phyloP scores from a whole-genome alignment of 1,140 invertebrate genomes.

The Drosophila ogumai region DNA sequence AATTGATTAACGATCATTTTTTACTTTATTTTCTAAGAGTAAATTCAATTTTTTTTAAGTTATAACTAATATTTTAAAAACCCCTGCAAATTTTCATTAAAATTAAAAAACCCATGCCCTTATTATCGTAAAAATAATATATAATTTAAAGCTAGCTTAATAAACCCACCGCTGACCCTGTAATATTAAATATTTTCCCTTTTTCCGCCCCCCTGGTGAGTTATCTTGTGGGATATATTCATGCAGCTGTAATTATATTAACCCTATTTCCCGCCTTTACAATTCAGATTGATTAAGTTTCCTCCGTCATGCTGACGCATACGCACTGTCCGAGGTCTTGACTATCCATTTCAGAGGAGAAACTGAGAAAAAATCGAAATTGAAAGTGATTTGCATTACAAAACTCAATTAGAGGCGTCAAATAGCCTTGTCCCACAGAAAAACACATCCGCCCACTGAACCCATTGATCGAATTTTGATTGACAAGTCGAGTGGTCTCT shows the following conservation, averaged over 20 bases:
- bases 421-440: constrained; percentile 51
- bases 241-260: constrained; percentile 31
- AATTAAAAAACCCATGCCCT: not conserved
- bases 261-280: constrained; percentile 46
- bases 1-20: not conserved
- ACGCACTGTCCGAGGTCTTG: constrained; percentile 34
- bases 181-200: constrained; percentile 13
- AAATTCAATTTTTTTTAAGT: no score
- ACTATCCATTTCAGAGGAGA: constrained; percentile 39
- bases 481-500: constrained; percentile 39
- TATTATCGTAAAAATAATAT: not conserved
- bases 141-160: constrained; percentile 2
- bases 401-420: constrained; percentile 56
- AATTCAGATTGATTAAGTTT: constrained; percentile 42
- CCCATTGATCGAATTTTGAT: constrained; percentile 54
- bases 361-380: constrained; percentile 31
- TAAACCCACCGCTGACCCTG: constrained; percentile 8
- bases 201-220: constrained; percentile 3
- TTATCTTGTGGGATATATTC: constrained; percentile 14
- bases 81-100: not conserved
- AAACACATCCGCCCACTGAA: constrained; percentile 34
- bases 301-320: constrained; percentile 35
- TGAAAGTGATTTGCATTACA: constrained; percentile 56
- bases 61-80: not conserved
- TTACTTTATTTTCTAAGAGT: no score